Evolutionary conservation across 2,113 vertebrate genomes (phyloP).

Genomic region (Hyaena hyaena): DNA sequence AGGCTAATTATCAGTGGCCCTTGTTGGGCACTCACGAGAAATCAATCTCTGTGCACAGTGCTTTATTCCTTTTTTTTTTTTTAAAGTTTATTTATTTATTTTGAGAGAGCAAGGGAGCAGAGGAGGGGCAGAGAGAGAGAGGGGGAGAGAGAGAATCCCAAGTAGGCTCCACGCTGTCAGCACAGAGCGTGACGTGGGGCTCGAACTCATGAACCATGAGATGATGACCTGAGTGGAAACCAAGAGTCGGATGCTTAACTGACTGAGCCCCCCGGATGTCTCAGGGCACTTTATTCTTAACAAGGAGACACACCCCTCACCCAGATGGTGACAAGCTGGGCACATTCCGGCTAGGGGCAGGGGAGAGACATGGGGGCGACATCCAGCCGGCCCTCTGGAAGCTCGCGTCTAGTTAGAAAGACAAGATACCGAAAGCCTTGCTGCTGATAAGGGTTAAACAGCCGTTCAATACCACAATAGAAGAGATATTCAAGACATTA

Average conservation of each 20-base stretch:
- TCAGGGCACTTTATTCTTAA: neutral
- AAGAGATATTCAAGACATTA: neutral
- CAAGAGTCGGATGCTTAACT: no score
- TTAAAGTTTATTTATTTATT: no score
- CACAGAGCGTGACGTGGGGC: no score
- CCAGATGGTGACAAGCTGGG: neutral
- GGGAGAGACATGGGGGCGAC: neutral
- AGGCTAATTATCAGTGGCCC: accelerated
- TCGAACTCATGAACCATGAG: no score
- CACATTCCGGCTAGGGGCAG: accelerated
- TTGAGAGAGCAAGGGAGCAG: no score
- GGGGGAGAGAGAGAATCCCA: no score
- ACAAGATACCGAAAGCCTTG: constrained; percentile 19
- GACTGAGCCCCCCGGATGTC: no score
- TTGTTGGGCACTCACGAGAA: accelerated
- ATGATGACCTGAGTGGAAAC: no score
- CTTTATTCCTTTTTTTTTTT: no score
- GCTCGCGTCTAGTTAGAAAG: neutral
- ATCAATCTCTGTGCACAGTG: neutral
- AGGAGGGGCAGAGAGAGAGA: no score
- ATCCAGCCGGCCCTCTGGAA: neutral
- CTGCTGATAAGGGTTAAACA: constrained; percentile 62
- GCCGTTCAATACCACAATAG: constrained; percentile 18
- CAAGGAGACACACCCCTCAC: neutral
- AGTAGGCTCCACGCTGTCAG: no score